Base-by-base conservation (phyloP, 2,888 invertebrate genomes). In the Ophioninae sp. region DNA sequence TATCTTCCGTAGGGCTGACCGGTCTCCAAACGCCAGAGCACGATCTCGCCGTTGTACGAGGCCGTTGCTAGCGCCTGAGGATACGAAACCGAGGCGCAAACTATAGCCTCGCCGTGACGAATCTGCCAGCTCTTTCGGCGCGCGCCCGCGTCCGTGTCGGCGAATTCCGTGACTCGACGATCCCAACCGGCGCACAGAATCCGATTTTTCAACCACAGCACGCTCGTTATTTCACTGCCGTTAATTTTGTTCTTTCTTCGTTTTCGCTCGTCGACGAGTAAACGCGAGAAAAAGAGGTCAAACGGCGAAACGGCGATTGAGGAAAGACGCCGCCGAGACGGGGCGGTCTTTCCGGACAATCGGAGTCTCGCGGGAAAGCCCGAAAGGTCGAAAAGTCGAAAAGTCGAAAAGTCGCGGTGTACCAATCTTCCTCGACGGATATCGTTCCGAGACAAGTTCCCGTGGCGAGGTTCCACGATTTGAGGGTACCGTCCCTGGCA, bases 401-500 rank as follows among this genome's bases (percentile, higher is more conserved):
- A 30, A 30, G 2, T 30, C 30, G 30, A 30, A 30, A 30, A 30
- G 30, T 30, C 30, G 30, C n/a, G n/a, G n/a, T n/a, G 88, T 95
- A 95, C 91, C 94, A 94, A 89, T 94, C 94, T 79, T 94, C 93
- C 85, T 95, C 95, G 23, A 96, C 95, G 41, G 93, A 92, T 95
- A 97, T 95, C 77, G 95, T 95, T 85, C 96, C 93, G 83, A 97
- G 91, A 88, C 97, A 96, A 7, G 95, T 94, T 0, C 97, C 97
- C 37, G 96, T 96, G 90, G 96, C 97, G 89, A 97, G 97, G 92
- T 97, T 96, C 98, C 98, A 98, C 50, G 97, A 94, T 93, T 96
- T 96, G 7, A 97, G 93, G 0, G 95, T 95, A 13, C 97, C 97
- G 91, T 97, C 95, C 73, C 96, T 94, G 0, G 96, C 97, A 0